phyloP scores from a whole-genome alignment of 2,888 invertebrate genomes.

The Drosophila paucipuncta region DNA sequence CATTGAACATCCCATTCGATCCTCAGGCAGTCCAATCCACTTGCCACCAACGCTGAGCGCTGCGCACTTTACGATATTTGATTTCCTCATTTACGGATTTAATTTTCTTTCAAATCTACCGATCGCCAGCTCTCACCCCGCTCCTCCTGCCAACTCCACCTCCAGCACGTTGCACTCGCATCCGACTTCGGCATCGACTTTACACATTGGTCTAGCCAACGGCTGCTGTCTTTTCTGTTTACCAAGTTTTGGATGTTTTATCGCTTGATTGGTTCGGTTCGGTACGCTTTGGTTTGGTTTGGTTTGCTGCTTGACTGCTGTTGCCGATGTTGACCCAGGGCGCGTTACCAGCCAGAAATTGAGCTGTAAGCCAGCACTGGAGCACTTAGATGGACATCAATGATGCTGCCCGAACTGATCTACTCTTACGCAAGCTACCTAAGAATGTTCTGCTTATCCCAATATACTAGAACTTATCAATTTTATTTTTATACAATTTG shows the following conservation, averaged over 20 bases:
- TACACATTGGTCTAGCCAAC: constrained; percentile 15
- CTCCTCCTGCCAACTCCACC: constrained; percentile 17
- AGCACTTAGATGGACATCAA: constrained; percentile 51
- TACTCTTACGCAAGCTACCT: neutral
- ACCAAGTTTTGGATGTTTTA: constrained; percentile 77
- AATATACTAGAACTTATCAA: neutral
- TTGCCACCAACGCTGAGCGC: constrained; percentile 64
- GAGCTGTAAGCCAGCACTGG: constrained; percentile 55
- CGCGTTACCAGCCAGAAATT: constrained; percentile 51
- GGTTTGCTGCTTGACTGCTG: constrained; percentile 54
- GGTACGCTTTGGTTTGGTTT: constrained; percentile 37
- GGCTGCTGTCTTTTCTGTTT: constrained; percentile 54
- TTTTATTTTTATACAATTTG: neutral
- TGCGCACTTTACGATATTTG: constrained; percentile 84
- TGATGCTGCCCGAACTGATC: constrained; percentile 22
- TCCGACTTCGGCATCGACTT: constrained; percentile 5
- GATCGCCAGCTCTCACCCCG: constrained; percentile 63
- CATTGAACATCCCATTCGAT: constrained; percentile 60
- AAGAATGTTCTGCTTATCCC: no score
- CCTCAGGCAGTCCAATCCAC: constrained; percentile 53
- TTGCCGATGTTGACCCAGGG: constrained; percentile 61
- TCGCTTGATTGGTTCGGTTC: constrained; percentile 73
- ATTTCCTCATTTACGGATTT: constrained; percentile 84
- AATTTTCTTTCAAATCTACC: constrained; percentile 83
- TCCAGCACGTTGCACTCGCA: constrained; percentile 7